Base-by-base conservation (phyloP, 1,140 invertebrate genomes). In the Proctacanthus coquilletti region DNA sequence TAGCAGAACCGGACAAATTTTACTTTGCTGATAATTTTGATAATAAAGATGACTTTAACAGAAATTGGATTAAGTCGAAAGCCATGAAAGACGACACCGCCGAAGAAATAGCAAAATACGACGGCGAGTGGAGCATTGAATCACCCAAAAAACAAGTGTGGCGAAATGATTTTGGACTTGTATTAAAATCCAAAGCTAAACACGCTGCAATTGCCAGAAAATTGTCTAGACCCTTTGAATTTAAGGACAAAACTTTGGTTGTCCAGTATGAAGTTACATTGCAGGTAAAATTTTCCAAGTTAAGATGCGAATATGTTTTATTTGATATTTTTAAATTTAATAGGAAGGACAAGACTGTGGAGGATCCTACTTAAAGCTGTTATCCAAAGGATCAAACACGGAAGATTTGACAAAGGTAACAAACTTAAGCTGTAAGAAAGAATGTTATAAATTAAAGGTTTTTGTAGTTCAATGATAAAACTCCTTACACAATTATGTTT, bases 271-370 rank as follows among this genome's bases (percentile, higher is more conserved):
- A 89, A 70, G 84, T 91, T 35, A 72, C 71, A 40, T 63, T 71
- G 64, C 69, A 71, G 66, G 69, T 68, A 45, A 40, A 51, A 50
- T 0, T 6, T 13, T 13, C n/a, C n/a, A 8, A 5, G 17, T 6
- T 13, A 32, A 15, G n/a, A 48, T 38, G 42, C 42, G 47, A 49
- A 44, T 40, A 42, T 40, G 48, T 49, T 43, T 49, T 40, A 45
- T 40, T 47, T 43, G 33, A 18, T 36, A 21, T 36, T 36, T 5
- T 34, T 42, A 15, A 15, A 39, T 42, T 35, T 67, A 77, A 21
- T 79, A 95, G 74, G 89, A 95, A 56, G 92, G 92, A 3, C 91
- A 97, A 66, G 93, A 98, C 63, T 99, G 95, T 66, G 95, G 95
- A 34, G 95, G 95, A 11, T 92, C 92, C 8, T 99, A 99, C 61